Conservation (phyloP, 2,888 invertebrate species). For the Acanthosoma haemorrhoidale region DNA sequence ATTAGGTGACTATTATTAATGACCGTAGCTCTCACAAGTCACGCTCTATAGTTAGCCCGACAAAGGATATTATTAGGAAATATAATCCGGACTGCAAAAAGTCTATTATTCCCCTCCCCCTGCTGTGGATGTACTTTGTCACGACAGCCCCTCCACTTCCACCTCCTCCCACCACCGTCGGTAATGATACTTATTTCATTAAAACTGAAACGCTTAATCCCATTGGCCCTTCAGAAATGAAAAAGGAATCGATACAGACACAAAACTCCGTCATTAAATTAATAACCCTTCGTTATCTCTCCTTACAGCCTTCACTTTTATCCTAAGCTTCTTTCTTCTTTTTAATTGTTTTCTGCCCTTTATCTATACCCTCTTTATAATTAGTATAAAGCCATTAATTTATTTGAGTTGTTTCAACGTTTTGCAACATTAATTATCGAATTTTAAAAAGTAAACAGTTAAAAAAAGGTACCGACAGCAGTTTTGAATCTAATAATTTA, state of each 20-base stretch:
- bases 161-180: not conserved
- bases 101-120: not conserved
- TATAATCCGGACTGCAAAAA: not conserved
- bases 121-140: not conserved
- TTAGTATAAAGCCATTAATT: not conserved
- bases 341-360: slow-evolving; percentile 9
- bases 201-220: not conserved
- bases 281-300: slow-evolving; percentile 8
- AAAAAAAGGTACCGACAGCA: too few species aligned
- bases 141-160: not conserved
- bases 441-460: too few species aligned
- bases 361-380: not conserved
- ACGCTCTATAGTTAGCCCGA: not conserved
- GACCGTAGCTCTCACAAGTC: not conserved
- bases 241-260: slow-evolving; percentile 1
- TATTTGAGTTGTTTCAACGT: too few species aligned
- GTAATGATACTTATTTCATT: slow-evolving; percentile 3
- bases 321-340: not conserved
- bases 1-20: not conserved
- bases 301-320: not conserved
- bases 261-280: slow-evolving; percentile 3
- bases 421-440: too few species aligned
- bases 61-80: not conserved
- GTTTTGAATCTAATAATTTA: too few species aligned
- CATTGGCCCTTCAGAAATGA: not conserved